phyloP scores from a whole-genome alignment of 2,888 invertebrate genomes.

The Nymphalis c-album region DNA sequence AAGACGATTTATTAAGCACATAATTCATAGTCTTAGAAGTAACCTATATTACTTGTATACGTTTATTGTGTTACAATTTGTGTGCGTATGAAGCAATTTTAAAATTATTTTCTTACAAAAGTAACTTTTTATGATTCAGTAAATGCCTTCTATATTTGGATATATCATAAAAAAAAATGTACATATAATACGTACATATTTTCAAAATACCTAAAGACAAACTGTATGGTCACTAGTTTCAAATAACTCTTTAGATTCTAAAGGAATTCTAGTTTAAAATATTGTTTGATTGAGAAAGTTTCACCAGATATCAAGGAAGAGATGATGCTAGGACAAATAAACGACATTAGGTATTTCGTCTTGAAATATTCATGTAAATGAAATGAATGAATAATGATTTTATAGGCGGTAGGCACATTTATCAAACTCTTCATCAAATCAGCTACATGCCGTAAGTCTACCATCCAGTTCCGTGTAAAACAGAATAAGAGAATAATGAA shows the following conservation, averaged over 20 bases:
- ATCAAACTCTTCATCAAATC: conserved; percentile 21
- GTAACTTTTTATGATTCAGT: neutral
- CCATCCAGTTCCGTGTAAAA: conserved; percentile 73
- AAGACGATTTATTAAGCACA: conserved; percentile 45
- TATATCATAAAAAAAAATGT: too few species aligned
- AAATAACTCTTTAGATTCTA: too few species aligned
- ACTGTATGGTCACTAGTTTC: too few species aligned
- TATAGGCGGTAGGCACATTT: conserved; percentile 35
- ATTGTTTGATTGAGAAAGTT: conserved; percentile 3
- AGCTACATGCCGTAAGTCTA: conserved; percentile 62
- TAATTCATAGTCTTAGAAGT: conserved; percentile 29
- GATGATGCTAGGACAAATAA: conserved; percentile 10
- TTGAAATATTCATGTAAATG: conserved; percentile 24
- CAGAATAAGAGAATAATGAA: conserved; percentile 58
- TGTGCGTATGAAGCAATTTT: neutral
- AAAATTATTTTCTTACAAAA: neutral
- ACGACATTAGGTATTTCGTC: conserved; percentile 13
- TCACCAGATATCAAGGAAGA: neutral
- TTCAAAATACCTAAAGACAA: neutral
- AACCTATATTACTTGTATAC: conserved; percentile 26
- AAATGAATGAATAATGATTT: conserved; percentile 27
- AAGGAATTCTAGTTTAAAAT: neutral
- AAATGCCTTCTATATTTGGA: neutral
- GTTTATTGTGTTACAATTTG: conserved; percentile 12
- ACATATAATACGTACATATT: neutral